phyloP scores from a whole-genome alignment of 2,888 invertebrate species.

The Coenonympha arcania region DNA sequence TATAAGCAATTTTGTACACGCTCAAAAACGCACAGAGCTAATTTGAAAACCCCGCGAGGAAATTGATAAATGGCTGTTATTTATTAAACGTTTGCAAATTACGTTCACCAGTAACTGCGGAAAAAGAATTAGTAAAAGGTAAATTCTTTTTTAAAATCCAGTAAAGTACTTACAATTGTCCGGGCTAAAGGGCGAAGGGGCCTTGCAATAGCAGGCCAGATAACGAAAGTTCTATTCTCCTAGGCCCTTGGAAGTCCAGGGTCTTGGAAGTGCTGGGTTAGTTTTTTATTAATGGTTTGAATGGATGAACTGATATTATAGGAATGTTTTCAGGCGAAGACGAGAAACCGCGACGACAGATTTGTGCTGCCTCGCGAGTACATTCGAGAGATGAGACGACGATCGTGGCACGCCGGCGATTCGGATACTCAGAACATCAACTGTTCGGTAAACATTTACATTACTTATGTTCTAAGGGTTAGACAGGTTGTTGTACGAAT shows the following conservation, averaged over 20 bases:
- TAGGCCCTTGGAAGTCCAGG: too few species aligned
- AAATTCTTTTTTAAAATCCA: too few species aligned
- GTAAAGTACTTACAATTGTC: too few species aligned
- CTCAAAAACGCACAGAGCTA: neutral
- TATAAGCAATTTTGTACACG: neutral
- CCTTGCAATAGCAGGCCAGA: too few species aligned
- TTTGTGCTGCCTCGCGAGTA: slow-evolving; percentile 53
- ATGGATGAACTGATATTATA: neutral
- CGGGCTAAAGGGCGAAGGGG: too few species aligned
- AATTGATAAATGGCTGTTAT: neutral
- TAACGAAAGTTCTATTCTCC: too few species aligned
- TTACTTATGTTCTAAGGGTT: too few species aligned
- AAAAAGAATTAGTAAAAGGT: too few species aligned
- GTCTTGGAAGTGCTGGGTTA: too few species aligned
- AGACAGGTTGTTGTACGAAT: too few species aligned
- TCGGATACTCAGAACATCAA: slow-evolving; percentile 13
- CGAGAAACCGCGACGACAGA: slow-evolving; percentile 48
- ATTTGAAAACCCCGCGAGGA: neutral
- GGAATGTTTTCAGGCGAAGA: slow-evolving; percentile 42
- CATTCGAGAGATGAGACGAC: slow-evolving; percentile 43
- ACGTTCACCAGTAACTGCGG: too few species aligned
- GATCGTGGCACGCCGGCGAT: slow-evolving; percentile 32
- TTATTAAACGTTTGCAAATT: neutral
- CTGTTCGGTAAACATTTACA: slow-evolving; percentile 60
- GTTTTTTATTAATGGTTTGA: too few species aligned